Evolutionary conservation across 2,888 invertebrate species (phyloP), one percentile per base, ranked within the genome.

Genomic region (Amaurobius ferox): DNA sequence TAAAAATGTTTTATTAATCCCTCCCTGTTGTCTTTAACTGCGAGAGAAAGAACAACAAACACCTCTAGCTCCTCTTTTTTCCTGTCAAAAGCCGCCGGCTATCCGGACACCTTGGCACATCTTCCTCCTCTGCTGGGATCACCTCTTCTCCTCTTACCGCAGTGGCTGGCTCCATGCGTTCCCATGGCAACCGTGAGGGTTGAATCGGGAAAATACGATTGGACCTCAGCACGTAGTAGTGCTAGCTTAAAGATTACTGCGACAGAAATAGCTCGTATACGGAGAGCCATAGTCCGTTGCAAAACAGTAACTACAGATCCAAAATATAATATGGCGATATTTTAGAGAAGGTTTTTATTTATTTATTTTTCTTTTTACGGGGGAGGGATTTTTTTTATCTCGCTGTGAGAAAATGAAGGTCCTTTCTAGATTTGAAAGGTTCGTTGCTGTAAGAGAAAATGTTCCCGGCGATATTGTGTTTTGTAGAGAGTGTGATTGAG

Each of bases 181-280:
- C 13, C 83, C 72, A 48, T 66, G 71, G 77, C 35, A 85, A 85
- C 83, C 11, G 66, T 16, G 66, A 78, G 67, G 83, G 61, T 48
- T 77, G 83, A 77, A 77, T 71, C 77, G 77, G 64, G 71, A 35
- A 71, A 83, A 71, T 83, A 83, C 77, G 77, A 85, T 78, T 77
- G 70, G 77, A 55, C 72, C 72, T 66, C 29, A 48, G 83, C 77
- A 85, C 77, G 72, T 77, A 85, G 77, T 77, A 83, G 64, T 77
- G 77, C 66, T 66, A 85, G 83, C 77, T 77, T 77, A 77, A 83
- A 85, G 83, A 85, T 85, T 85, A 78, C 77, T 77, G 72, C 71
- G 77, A 77, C 83, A 85, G 77, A 85, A 85, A 85, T 77, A 77
- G 81, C 81, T 76, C 76, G 55, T 76, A 71, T 76, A 76, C 62